Conservation (phyloP, 2,113 vertebrate species). For the Podarcis raffonei region DNA sequence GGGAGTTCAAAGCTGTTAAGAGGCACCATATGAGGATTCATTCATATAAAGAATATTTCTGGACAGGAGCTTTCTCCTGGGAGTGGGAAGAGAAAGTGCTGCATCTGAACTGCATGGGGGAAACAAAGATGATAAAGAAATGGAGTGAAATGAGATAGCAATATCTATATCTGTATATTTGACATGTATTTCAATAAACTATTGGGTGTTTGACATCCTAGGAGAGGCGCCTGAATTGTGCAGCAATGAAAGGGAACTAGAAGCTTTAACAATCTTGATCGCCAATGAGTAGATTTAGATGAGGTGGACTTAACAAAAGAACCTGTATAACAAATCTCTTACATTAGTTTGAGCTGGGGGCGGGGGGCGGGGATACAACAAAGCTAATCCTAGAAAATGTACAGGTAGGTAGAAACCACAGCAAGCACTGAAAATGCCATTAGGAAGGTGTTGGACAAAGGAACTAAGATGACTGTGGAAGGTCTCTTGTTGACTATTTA, state of each 20-base stretch:
- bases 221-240: background rate
- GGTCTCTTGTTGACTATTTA: constrained; percentile 19
- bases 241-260: background rate
- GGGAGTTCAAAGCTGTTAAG: constrained; percentile 13
- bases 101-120: background rate
- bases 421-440: background rate
- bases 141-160: background rate
- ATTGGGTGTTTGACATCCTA: background rate
- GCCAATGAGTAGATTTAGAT: background rate
- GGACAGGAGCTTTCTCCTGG: background rate
- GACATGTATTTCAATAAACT: background rate
- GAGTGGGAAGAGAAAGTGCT: background rate
- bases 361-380: background rate
- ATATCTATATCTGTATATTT: background rate
- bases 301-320: background rate
- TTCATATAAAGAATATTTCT: constrained; percentile 7
- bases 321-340: background rate
- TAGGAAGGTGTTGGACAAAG: background rate
- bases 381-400: background rate
- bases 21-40: constrained; percentile 17
- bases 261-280: background rate
- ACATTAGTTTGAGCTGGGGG: background rate
- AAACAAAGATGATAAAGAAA: background rate
- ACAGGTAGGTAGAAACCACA: background rate
- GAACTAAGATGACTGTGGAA: background rate